phyloP scores from a whole-genome alignment of 2,888 invertebrate species.

The Anodontia alba region DNA sequence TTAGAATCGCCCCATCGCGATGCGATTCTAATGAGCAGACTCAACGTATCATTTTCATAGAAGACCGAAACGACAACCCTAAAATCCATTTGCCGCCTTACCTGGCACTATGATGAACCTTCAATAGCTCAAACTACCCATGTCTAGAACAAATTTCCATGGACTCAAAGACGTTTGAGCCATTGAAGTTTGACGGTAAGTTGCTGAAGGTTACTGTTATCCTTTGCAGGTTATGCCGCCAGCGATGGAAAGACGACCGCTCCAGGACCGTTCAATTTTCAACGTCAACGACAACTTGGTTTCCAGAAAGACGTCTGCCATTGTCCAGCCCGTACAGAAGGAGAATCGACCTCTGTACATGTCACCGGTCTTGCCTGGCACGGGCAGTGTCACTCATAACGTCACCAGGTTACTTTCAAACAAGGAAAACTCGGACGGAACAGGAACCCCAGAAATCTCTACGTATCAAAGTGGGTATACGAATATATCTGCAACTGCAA shows the following conservation, averaged over 20 bases:
- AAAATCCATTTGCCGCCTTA: too few relatives aligned
- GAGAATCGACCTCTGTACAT: slow-evolving; percentile 45
- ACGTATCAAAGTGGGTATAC: not conserved
- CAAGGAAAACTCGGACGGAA: not conserved
- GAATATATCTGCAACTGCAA: not conserved
- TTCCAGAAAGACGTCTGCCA: slow-evolving; percentile 43
- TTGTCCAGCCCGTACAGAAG: slow-evolving; percentile 55
- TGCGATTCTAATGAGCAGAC: too few relatives aligned
- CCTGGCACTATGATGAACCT: too few relatives aligned
- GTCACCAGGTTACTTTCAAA: slow-evolving; percentile 45
- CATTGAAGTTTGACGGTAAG: too few relatives aligned
- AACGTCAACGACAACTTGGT: slow-evolving; percentile 20
- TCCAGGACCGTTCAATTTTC: not conserved
- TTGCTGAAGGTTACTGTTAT: too few relatives aligned
- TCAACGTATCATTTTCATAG: too few relatives aligned
- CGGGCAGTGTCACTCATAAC: slow-evolving; percentile 54
- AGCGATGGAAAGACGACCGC: not conserved
- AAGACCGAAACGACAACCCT: too few relatives aligned
- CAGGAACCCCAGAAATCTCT: not conserved
- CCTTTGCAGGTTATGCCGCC: not conserved
- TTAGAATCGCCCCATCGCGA: too few relatives aligned
- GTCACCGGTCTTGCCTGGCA: slow-evolving; percentile 50
- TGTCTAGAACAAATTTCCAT: too few relatives aligned
- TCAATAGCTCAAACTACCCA: too few relatives aligned
- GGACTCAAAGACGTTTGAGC: too few relatives aligned